Conservation (phyloP, 2,113 vertebrate genomes). For the Calyptomena viridis region DNA sequence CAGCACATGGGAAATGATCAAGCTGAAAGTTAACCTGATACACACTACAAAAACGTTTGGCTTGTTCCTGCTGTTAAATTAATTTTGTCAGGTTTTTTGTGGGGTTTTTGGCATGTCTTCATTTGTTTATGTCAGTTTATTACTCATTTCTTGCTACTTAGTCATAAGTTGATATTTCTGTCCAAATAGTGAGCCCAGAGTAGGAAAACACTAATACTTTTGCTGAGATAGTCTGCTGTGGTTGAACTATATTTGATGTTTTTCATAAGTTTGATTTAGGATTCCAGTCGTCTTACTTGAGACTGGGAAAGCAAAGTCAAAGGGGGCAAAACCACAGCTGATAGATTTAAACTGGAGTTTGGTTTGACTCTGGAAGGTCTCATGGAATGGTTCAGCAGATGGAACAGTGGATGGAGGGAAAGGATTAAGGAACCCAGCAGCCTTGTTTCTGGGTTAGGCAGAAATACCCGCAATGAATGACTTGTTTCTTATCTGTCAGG, state of each 20-base stretch:
- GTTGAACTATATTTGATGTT: not conserved
- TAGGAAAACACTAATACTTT: not conserved
- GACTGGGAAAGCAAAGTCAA: not conserved
- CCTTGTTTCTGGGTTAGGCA: not conserved
- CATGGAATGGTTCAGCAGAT: not conserved
- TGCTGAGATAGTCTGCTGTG: not conserved
- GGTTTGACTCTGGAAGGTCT: not conserved
- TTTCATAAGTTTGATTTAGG: not conserved
- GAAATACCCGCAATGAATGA: not conserved
- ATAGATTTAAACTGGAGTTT: not conserved
- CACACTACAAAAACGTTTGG: not conserved
- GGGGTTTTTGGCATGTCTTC: not conserved
- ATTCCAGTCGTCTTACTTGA: not conserved
- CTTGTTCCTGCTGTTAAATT: not conserved
- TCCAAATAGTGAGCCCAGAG: not conserved
- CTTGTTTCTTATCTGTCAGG: not conserved
- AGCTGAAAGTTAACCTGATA: not conserved
- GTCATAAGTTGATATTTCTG: slow-evolving; percentile 2
- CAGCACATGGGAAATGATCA: not conserved
- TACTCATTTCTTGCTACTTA: slow-evolving; percentile 13
- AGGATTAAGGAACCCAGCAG: not conserved
- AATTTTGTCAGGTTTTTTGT: not conserved
- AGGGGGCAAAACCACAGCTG: not conserved
- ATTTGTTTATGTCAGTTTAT: slow-evolving; percentile 23
- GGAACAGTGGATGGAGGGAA: not conserved